These are phyloP conservation scores for Plectrocnemia conspersa DNA, from an alignment of 1,140 invertebrate genomes.

Conservation along the genomic window DNA sequence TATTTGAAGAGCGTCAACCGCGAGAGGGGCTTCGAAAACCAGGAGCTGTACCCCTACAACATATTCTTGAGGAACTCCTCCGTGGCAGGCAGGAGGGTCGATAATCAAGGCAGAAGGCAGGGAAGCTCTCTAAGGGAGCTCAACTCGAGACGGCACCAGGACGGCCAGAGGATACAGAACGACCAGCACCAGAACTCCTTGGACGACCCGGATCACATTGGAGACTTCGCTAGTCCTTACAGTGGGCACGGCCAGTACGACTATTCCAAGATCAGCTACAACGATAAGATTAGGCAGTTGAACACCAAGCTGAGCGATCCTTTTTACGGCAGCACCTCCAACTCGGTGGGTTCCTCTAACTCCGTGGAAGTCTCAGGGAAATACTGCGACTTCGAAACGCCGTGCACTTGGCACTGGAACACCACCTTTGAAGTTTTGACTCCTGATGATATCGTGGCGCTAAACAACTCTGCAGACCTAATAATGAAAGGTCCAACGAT, in stretches of 20 bases:
- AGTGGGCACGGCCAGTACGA: constrained; percentile 26
- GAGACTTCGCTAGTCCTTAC: constrained; percentile 39
- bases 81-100: background rate
- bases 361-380: constrained; percentile 45
- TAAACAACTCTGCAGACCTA: constrained; percentile 40
- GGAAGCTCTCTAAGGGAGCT: constrained; percentile 28
- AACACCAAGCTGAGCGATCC: constrained; percentile 45
- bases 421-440: constrained; percentile 43
- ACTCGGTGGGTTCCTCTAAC: constrained; percentile 36
- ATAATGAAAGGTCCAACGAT: constrained; percentile 43
- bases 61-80: background rate
- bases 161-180: constrained; percentile 40
- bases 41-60: background rate
- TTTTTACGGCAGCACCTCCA: constrained; percentile 40
- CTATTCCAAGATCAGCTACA: constrained; percentile 38
- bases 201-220: constrained; percentile 37
- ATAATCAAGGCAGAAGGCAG: constrained; percentile 3
- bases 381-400: constrained; percentile 44
- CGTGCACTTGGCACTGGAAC: constrained; percentile 50
- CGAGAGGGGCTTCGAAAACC: background rate
- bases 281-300: constrained; percentile 39
- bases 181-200: constrained; percentile 41
- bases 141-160: constrained; percentile 38
- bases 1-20: background rate
- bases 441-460: constrained; percentile 38